These are phyloP conservation scores for Barbus barbus DNA, from an alignment of 2,113 vertebrate species.

Conservation along the genomic window DNA sequence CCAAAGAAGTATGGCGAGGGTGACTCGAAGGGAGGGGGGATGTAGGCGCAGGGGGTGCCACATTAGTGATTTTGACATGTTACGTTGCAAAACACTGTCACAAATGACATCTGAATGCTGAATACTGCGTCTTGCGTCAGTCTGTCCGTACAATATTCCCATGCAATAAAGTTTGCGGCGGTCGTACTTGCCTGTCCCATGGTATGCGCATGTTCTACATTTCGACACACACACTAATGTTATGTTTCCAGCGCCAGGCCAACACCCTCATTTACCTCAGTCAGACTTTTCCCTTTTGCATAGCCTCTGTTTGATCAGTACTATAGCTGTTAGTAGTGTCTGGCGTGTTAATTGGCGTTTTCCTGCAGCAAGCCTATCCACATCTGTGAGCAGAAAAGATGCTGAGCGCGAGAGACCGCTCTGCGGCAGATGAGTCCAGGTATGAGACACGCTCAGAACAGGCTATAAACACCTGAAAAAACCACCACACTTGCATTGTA, in stretches of 20 bases:
- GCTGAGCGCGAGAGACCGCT: constrained; percentile 73
- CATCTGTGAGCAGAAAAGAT: constrained; percentile 65
- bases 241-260: constrained; percentile 68
- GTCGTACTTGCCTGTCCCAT: constrained; percentile 59
- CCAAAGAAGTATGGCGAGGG: constrained; percentile 57
- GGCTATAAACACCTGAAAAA: constrained; percentile 10
- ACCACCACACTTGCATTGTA: background rate
- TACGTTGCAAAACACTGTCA: constrained; percentile 45
- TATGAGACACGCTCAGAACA: constrained; percentile 59
- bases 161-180: constrained; percentile 70
- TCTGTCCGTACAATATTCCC: constrained; percentile 12
- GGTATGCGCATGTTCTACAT: constrained; percentile 70
- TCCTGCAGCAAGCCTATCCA: constrained; percentile 60
- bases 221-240: constrained; percentile 61
- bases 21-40: constrained; percentile 47
- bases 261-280: constrained; percentile 68
- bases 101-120: background rate
- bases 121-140: background rate
- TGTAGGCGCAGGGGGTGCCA: constrained; percentile 53
- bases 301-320: background rate
- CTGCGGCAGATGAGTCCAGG: constrained; percentile 85
- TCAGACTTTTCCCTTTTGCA: background rate
- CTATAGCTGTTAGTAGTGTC: constrained; percentile 7
- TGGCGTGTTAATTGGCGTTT: constrained; percentile 42
- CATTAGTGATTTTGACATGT: constrained; percentile 58